Evolutionary conservation across 2,888 invertebrate genomes (phyloP).

Genomic region (Heliconius erato): DNA sequence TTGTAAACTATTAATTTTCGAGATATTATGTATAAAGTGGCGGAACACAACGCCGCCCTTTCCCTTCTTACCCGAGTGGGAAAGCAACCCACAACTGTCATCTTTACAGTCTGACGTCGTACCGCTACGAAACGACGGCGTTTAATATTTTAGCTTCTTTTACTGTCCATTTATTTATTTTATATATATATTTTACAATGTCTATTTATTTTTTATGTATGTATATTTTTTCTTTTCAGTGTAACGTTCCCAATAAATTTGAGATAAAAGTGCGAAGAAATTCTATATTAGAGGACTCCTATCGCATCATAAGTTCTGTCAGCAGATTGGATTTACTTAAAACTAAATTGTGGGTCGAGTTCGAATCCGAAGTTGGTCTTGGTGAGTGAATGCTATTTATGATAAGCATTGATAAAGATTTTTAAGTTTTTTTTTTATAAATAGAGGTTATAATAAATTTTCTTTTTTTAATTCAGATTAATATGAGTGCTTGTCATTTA

Average conservation of each 20-base stretch:
- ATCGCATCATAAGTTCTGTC: slow-evolving; percentile 96
- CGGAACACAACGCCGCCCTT: no score
- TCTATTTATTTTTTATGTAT: neutral
- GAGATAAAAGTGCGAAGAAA: slow-evolving; percentile 97
- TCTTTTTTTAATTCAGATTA: no score
- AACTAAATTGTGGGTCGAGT: slow-evolving; percentile 99
- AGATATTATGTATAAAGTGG: neutral
- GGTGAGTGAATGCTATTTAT: slow-evolving; percentile 69
- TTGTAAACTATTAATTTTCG: neutral
- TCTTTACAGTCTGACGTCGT: neutral
- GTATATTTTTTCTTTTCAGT: slow-evolving; percentile 80
- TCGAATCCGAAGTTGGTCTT: slow-evolving; percentile 97
- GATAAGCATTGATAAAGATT: no score
- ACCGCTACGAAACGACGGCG: neutral
- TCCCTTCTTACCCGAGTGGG: no score
- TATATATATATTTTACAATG: neutral
- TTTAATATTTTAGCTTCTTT: no score
- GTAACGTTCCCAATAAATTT: slow-evolving; percentile 98
- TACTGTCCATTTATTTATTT: no score
- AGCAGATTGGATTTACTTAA: slow-evolving; percentile 96
- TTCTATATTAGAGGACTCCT: slow-evolving; percentile 98
- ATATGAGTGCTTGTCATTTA: no score
- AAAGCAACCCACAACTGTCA: no score
- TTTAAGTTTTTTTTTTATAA: no score
- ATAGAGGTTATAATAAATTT: no score